Evolutionary conservation across 1,140 invertebrate species (phyloP).

Genomic region (Melitaea cinxia): DNA sequence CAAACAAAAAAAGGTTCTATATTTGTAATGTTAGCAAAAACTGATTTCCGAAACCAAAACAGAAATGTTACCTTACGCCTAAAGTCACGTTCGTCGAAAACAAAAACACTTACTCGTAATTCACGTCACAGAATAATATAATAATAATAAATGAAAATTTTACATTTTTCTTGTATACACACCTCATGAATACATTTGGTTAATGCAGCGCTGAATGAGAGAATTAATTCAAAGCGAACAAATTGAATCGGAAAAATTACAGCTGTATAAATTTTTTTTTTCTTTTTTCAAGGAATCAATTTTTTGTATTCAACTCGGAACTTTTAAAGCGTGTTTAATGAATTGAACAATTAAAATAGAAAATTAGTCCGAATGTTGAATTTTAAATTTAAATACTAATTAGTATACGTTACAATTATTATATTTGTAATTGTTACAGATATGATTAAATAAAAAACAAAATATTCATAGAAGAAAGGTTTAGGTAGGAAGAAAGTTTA

Average conservation of each 20-base stretch:
- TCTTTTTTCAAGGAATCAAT: conserved; percentile 9
- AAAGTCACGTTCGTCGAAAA: not conserved
- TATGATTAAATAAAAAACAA: no score
- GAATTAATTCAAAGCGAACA: conserved; percentile 44
- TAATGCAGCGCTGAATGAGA: conserved; percentile 40
- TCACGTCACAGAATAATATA: conserved; percentile 34
- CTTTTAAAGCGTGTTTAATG: not conserved
- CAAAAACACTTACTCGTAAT: conserved; percentile 33
- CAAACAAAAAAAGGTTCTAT: no score
- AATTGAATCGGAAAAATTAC: conserved; percentile 48
- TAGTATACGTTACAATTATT: not conserved
- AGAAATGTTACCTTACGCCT: no score
- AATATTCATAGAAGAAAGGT: no score
- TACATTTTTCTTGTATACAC: conserved; percentile 16
- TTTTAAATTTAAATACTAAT: not conserved
- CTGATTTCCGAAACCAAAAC: no score
- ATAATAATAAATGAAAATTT: conserved; percentile 13
- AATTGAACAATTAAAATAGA: not conserved
- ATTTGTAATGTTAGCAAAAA: no score
- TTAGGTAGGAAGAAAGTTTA: no score
- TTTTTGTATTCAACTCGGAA: conserved; percentile 2
- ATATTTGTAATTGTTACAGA: no score
- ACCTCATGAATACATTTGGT: conserved; percentile 51
- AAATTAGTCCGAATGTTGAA: not conserved
- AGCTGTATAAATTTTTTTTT: conserved; percentile 34